phyloP scores from a whole-genome alignment of 2,113 vertebrate genomes.

The Strix aluco region DNA sequence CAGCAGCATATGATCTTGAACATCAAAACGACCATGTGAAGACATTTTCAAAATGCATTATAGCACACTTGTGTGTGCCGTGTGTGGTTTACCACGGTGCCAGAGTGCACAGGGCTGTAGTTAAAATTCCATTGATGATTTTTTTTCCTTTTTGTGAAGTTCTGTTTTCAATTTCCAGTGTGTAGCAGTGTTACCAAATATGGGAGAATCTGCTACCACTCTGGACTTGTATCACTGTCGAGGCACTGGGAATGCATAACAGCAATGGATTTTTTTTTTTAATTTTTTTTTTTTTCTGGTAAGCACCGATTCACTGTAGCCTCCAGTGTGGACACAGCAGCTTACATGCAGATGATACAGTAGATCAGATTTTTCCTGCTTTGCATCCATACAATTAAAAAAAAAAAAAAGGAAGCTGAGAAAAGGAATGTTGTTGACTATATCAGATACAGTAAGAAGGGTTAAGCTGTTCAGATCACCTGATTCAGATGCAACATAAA shows the following conservation, averaged over 20 bases:
- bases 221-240: neutral
- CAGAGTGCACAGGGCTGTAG: neutral
- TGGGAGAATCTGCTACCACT: neutral
- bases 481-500: neutral
- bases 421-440: neutral
- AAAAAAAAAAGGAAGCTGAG: neutral
- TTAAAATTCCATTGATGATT: constrained; percentile 26
- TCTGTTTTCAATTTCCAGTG: constrained; percentile 27
- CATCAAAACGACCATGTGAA: neutral
- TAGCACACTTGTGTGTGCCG: neutral
- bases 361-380: neutral
- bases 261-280: neutral
- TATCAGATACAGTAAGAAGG: neutral
- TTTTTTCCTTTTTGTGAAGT: neutral
- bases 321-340: neutral
- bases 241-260: neutral
- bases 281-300: neutral
- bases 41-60: neutral
- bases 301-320: neutral
- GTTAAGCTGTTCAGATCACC: neutral
- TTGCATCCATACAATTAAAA: neutral
- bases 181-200: constrained; percentile 5
- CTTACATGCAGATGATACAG: neutral
- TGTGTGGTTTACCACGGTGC: neutral
- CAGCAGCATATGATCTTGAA: neutral